A percentile compares a stretch with the other conserved stretches of the same genome.
These are phyloP conservation scores for Alcis repandata DNA, from an alignment of 2,888 invertebrate species.

Conservation along the genomic window DNA sequence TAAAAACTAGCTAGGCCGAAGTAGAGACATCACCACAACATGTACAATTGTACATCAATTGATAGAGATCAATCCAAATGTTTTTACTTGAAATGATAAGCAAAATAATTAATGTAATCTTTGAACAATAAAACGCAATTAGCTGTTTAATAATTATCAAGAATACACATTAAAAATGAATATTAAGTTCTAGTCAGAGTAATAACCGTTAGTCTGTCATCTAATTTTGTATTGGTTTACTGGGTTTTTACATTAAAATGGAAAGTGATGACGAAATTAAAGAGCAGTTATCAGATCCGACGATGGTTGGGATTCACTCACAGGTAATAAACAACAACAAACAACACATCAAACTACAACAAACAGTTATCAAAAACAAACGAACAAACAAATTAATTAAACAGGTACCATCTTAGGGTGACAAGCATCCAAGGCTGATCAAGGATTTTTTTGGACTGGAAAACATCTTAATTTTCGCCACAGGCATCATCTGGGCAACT, in stretches of 20 bases:
- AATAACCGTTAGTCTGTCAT: not conserved
- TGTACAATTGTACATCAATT: not conserved
- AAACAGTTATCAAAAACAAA: too few species aligned
- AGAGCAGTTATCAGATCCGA: slow-evolving; percentile 16
- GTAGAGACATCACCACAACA: not conserved
- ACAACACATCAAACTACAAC: too few species aligned
- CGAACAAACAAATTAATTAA: too few species aligned
- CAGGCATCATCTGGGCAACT: too few species aligned
- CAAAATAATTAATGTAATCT: slow-evolving; percentile 14
- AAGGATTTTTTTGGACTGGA: too few species aligned
- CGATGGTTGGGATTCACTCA: slow-evolving; percentile 1
- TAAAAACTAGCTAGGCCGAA: too few species aligned
- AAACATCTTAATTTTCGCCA: too few species aligned
- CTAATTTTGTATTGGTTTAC: not conserved
- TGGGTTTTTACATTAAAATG: not conserved
- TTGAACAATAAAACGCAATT: slow-evolving; percentile 28
- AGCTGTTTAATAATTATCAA: slow-evolving; percentile 23
- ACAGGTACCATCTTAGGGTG: too few species aligned
- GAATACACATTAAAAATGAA: slow-evolving; percentile 6
- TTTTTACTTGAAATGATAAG: slow-evolving; percentile 16
- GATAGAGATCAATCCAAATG: slow-evolving; percentile 18
- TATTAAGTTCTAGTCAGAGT: too few species aligned
- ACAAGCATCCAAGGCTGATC: too few species aligned
- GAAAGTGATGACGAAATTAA: slow-evolving; percentile 21
- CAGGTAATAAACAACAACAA: slow-evolving; percentile 2